These are phyloP conservation scores for Resseliella maxima DNA, from an alignment of 2,888 invertebrate genomes.

Conservation along the genomic window DNA sequence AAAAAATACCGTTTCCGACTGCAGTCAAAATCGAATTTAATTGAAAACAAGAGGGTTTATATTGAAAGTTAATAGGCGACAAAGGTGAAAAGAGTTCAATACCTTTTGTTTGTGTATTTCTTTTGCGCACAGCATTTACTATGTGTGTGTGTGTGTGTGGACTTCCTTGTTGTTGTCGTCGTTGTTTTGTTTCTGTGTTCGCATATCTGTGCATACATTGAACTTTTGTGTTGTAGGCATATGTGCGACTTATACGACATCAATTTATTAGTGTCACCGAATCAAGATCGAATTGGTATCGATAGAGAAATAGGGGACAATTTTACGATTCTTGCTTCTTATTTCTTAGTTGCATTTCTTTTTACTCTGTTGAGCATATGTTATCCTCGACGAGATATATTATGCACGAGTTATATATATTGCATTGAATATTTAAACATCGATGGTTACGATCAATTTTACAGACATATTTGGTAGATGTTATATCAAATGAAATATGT, in stretches of 20 bases:
- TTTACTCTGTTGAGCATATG: background rate
- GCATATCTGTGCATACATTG: slow-evolving; percentile 45
- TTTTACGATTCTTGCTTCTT: background rate
- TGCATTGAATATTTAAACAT: too few species aligned
- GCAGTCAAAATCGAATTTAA: slow-evolving; percentile 23
- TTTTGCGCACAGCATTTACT: background rate
- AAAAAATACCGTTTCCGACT: background rate
- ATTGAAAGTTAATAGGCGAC: slow-evolving; percentile 45
- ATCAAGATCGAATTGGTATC: slow-evolving; percentile 44
- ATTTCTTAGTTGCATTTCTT: background rate
- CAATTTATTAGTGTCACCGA: slow-evolving; percentile 51
- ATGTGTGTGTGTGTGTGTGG: background rate
- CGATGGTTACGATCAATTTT: background rate
- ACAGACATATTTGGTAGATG: background rate
- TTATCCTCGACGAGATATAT: too few species aligned
- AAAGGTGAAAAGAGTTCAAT: slow-evolving; percentile 53
- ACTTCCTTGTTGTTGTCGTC: slow-evolving; percentile 13
- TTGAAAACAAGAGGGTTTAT: slow-evolving; percentile 48
- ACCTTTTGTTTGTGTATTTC: background rate
- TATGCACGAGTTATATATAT: too few species aligned
- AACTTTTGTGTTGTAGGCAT: slow-evolving; percentile 41
- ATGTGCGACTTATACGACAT: background rate
- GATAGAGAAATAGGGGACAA: slow-evolving; percentile 45
- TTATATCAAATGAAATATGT: background rate
- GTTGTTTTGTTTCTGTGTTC: background rate